phyloP scores from a whole-genome alignment of 2,113 vertebrate species.

The Microtus richardsoni region DNA sequence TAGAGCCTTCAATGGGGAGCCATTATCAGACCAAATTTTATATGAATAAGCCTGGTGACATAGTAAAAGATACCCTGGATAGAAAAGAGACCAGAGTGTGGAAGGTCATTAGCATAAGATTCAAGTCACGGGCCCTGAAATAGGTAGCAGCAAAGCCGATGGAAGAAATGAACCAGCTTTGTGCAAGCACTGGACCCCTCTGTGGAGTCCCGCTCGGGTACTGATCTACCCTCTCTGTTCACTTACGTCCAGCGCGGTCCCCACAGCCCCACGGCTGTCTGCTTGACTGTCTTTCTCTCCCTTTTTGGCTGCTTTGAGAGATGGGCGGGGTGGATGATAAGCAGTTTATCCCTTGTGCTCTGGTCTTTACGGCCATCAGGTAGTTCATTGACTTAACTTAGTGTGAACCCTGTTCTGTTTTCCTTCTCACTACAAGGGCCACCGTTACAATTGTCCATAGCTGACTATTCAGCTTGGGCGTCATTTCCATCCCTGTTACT shows the following conservation, averaged over 20 bases:
- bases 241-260: background rate
- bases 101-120: background rate
- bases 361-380: background rate
- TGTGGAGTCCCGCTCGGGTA: background rate
- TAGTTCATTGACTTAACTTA: background rate
- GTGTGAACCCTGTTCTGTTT: background rate
- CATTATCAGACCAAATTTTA: conserved; percentile 1
- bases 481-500: background rate
- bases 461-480: background rate
- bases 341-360: background rate
- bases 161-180: background rate
- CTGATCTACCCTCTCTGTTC: background rate
- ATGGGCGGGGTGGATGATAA: background rate
- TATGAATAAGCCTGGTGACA: background rate
- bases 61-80: background rate
- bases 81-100: background rate
- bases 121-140: background rate
- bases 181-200: background rate
- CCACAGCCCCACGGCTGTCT: background rate
- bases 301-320: background rate
- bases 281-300: background rate
- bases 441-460: background rate
- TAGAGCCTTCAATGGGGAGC: background rate
- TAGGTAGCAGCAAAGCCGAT: background rate
- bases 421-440: background rate